Percentiles rank a stretch among this genome's conserved stretches.
Conservation (phyloP, 1,140 invertebrate species). For the Chironomus tepperi region DNA sequence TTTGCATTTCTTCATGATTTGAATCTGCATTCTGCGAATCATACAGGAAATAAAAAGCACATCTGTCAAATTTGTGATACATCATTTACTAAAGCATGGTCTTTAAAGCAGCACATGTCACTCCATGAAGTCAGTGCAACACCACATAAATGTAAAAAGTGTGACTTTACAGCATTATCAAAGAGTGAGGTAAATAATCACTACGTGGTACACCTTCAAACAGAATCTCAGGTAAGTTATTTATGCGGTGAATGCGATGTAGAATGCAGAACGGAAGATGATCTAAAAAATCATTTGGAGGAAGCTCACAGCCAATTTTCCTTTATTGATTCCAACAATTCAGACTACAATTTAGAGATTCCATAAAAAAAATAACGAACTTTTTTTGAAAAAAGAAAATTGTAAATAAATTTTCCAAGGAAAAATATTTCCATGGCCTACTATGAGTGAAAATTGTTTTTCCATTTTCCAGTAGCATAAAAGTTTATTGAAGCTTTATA, state of each 20-base stretch:
- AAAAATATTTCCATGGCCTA: neutral
- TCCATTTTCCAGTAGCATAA: neutral
- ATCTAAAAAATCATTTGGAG: neutral
- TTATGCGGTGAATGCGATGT: neutral
- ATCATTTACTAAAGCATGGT: conserved; percentile 20
- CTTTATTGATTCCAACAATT: neutral
- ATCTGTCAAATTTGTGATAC: neutral
- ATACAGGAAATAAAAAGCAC: conserved; percentile 4
- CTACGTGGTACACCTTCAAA: neutral
- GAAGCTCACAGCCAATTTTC: neutral
- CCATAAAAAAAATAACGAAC: neutral
- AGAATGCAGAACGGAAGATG: neutral
- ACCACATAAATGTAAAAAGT: neutral
- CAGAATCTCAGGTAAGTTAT: neutral
- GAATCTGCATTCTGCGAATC: neutral
- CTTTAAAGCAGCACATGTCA: neutral
- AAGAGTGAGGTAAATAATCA: neutral
- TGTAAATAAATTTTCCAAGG: neutral
- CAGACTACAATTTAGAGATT: neutral
- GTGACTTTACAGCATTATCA: neutral
- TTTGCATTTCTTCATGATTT: conserved; percentile 3
- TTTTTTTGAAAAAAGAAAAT: neutral
- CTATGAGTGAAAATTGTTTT: neutral
- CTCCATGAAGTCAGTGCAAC: neutral
- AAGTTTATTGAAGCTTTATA: neutral